Conservation (phyloP, 2,888 invertebrate genomes). For the Lepidocyrtoides sp. region DNA sequence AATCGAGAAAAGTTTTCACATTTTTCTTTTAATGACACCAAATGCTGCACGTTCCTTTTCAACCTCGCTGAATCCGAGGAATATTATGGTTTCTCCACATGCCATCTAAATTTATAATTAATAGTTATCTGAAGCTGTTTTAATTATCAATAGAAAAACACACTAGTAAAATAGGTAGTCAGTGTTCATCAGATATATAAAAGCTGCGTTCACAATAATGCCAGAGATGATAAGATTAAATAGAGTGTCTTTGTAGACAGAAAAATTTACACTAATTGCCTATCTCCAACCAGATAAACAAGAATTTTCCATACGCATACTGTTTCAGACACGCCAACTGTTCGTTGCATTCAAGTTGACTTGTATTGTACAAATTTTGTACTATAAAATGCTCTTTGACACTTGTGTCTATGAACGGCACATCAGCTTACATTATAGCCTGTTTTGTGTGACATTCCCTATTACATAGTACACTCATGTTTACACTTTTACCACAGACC, state of each 20-base stretch:
- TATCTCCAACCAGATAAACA: not conserved
- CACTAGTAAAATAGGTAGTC: not conserved
- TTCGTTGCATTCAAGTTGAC: too few relatives aligned
- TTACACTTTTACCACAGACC: not conserved
- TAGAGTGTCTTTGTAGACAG: not conserved
- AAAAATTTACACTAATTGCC: conserved; percentile 20
- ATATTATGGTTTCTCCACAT: conserved; percentile 23
- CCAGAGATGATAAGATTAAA: not conserved
- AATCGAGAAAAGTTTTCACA: not conserved
- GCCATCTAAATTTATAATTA: not conserved
- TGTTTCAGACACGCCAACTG: too few relatives aligned
- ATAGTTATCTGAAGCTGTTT: not conserved
- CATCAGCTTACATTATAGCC: conserved; percentile 1
- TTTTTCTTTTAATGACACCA: not conserved
- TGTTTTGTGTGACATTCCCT: not conserved
- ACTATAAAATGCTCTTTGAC: not conserved
- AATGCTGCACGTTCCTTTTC: not conserved
- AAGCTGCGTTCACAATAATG: not conserved
- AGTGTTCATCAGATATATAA: too few relatives aligned
- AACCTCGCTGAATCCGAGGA: not conserved
- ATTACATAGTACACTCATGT: not conserved
- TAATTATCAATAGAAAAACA: not conserved
- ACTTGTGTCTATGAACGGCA: not conserved
- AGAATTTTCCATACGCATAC: too few relatives aligned
- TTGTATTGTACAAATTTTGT: not conserved